Conservation (phyloP, 2,113 vertebrate species). For the Struthio camelus region DNA sequence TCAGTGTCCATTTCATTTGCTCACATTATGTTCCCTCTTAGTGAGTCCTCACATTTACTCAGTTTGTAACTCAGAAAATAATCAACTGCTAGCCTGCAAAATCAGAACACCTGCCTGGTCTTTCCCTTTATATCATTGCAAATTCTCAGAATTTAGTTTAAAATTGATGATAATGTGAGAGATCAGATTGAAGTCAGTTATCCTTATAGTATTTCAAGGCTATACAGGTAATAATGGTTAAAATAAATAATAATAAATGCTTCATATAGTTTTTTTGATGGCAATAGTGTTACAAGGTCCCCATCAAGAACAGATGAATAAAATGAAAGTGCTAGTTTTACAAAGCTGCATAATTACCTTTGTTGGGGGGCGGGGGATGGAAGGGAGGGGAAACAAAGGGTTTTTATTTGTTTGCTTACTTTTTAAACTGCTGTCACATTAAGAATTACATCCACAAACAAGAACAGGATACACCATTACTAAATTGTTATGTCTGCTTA, state of each 20-base stretch:
- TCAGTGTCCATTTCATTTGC: background rate
- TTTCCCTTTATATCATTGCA: background rate
- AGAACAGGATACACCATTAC: background rate
- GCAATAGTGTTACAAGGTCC: background rate
- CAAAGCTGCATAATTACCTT: background rate
- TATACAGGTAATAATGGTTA: background rate
- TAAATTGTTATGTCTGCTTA: background rate
- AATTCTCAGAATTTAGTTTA: background rate
- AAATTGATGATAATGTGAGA: background rate
- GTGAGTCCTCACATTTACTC: background rate
- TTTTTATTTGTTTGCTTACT: background rate
- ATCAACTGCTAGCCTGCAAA: background rate
- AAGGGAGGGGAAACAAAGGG: no score
- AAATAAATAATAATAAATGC: background rate
- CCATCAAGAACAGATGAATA: background rate
- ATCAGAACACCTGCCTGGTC: background rate
- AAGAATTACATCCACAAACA: background rate
- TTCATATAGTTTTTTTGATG: background rate
- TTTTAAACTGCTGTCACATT: background rate
- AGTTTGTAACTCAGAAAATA: background rate
- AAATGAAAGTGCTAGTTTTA: background rate
- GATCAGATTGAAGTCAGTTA: background rate
- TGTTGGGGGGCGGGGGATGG: no score
- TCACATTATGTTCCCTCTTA: background rate
- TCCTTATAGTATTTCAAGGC: background rate